These are phyloP conservation scores for Semnornis frantzii DNA, from an alignment of 2,113 vertebrate genomes.

Conservation along the genomic window DNA sequence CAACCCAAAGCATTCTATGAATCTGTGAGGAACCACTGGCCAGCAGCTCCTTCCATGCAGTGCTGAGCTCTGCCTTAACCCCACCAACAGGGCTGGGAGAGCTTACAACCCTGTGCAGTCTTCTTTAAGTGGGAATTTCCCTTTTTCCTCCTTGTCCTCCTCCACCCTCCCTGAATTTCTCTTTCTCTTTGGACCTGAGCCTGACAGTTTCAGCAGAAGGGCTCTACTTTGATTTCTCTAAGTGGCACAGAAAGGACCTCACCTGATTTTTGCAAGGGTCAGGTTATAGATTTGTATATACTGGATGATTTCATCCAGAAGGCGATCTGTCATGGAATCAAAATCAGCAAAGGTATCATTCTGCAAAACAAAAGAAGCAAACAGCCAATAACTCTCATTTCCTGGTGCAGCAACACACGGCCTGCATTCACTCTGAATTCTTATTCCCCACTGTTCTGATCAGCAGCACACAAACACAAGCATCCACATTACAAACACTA, in stretches of 20 bases:
- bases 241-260: constrained; percentile 63
- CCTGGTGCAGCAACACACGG: constrained; percentile 43
- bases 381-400: constrained; percentile 44
- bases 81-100: background rate
- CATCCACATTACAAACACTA: background rate
- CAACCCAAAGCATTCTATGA: too few species aligned
- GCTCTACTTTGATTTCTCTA: constrained; percentile 19
- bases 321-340: constrained; percentile 97
- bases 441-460: background rate
- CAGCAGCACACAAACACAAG: constrained; percentile 13
- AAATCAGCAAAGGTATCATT: constrained; percentile 99
- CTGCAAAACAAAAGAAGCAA: constrained; percentile 78
- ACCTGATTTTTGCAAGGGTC: constrained; percentile 98
- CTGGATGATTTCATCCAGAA: constrained; percentile 98
- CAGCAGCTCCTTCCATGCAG: background rate
- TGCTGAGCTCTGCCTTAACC: background rate
- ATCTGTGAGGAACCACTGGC: background rate
- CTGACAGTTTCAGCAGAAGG: constrained; percentile 22
- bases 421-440: constrained; percentile 35
- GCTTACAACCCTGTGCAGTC: background rate
- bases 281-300: constrained; percentile 99
- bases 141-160: background rate
- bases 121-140: background rate
- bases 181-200: background rate
- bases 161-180: background rate